Evolutionary conservation across 1,140 invertebrate genomes (phyloP).

Genomic region (Magallana angulata): DNA sequence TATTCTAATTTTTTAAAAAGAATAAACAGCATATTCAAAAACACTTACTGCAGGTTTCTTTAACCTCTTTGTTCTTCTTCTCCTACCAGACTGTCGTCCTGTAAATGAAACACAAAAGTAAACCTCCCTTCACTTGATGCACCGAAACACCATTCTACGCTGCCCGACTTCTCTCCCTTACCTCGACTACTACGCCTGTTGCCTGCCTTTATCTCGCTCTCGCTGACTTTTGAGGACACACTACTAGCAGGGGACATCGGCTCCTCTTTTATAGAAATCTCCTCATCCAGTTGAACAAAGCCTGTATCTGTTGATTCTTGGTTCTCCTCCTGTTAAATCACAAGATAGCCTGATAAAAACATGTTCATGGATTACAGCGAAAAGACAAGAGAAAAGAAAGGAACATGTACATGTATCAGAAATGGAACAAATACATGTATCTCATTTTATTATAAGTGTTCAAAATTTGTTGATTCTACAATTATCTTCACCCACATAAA

Average conservation of each 20-base stretch:
- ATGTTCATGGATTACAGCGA: no score
- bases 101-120: background rate
- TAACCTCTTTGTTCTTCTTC: background rate
- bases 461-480: no score
- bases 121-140: background rate
- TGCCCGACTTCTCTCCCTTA: background rate
- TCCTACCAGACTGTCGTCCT: slow-evolving; percentile 6
- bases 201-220: slow-evolving; percentile 67
- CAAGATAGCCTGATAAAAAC: background rate
- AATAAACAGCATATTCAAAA: no score
- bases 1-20: no score
- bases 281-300: slow-evolving; percentile 65
- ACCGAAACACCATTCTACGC: no score
- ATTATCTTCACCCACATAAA: no score
- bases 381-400: no score
- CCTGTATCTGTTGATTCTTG: slow-evolving; percentile 50
- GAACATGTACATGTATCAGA: no score
- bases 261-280: slow-evolving; percentile 71
- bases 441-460: no score
- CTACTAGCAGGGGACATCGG: slow-evolving; percentile 75
- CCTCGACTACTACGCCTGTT: slow-evolving; percentile 56
- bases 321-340: slow-evolving; percentile 46
- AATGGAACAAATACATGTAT: no score
- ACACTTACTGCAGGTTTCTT: background rate
- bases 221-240: slow-evolving; percentile 74